Evolutionary conservation across 35 echinoderm and acorn worm species (phyloP), one percentile per base, ranked within the genome.

Genomic region (Apostichopus californicus): DNA sequence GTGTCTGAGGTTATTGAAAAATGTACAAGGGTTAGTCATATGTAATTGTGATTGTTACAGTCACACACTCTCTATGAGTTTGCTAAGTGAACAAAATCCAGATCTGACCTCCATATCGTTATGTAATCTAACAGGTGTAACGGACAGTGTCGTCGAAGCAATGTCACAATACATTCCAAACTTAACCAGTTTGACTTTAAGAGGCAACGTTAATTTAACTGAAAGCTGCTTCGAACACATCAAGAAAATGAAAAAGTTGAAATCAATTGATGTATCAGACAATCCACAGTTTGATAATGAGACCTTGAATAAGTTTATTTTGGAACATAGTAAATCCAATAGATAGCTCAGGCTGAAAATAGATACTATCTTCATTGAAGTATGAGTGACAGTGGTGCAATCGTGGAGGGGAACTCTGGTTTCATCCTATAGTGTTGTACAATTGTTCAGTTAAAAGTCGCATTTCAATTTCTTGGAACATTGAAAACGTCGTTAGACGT

Each of bases 321-420:
- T 85, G 54, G 81, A 85, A 58, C 81, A 85, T 55, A 85, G 81
- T 24, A 85, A 85, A 85, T 58, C 20, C 55, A 85, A 85, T 52
- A 85, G 58, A 59, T 85, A 85, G 81, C 71, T 28, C 26, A 28
- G 26, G 26, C 1, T 0, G 26, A 28, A 28, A 28, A 28, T 28
- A 28, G 26, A 28, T 28, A 28, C 0, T 28, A 28, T 28, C 26
- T 28, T 28, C 26, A 28, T 28, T 28, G 26, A 28, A 28, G 26
- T 28, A 28, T 28, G 26, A 28, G 26, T 28, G 1, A 28, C 26
- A 28, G 26, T 28, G 26, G 26, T 28, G 26, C 26, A 28, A 28
- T 28, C 1, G 26, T 28, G 26, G 26, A 28, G 26, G 26, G 26
- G 26, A 28, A 28, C 26, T 28, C 26, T 28, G 26, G 26, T 28